phyloP scores from a whole-genome alignment of 2,888 invertebrate genomes.

The Torymus aiolomorphi region DNA sequence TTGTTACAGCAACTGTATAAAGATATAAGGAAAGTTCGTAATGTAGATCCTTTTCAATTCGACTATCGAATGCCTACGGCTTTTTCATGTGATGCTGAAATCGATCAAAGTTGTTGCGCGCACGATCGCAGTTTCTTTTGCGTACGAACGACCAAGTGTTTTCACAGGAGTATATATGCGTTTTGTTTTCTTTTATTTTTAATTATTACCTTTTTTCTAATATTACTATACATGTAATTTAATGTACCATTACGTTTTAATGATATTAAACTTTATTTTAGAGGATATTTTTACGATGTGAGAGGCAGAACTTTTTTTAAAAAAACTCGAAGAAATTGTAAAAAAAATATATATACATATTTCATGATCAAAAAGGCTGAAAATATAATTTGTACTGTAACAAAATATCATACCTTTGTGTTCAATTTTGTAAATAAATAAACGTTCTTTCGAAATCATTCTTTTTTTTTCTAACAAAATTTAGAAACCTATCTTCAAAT shows the following conservation, averaged over 20 bases:
- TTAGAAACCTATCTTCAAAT: too few species aligned
- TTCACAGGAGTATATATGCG: too few species aligned
- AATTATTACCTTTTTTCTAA: too few species aligned
- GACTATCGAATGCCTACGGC: background rate
- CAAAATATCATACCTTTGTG: slow-evolving; percentile 16
- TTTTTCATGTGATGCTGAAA: background rate
- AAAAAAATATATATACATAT: slow-evolving; percentile 20
- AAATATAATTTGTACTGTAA: slow-evolving; percentile 15
- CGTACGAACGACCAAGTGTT: background rate
- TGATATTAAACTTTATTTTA: slow-evolving; percentile 8
- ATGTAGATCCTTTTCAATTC: too few species aligned
- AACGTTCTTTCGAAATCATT: too few species aligned
- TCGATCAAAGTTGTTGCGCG: background rate
- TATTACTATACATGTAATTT: background rate
- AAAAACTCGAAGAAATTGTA: slow-evolving; percentile 15
- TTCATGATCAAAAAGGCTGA: slow-evolving; percentile 32
- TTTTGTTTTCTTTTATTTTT: too few species aligned
- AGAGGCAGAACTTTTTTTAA: background rate
- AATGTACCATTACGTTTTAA: slow-evolving; percentile 6
- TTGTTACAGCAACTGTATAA: too few species aligned
- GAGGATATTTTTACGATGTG: slow-evolving; percentile 16
- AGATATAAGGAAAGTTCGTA: too few species aligned
- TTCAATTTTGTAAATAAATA: slow-evolving; percentile 8
- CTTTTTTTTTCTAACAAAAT: too few species aligned
- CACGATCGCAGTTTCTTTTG: background rate